A percentile compares a stretch with the other conserved stretches of the same genome.
Conservation (phyloP, 1,140 invertebrate genomes). For the Akabosia matsudoensis region DNA sequence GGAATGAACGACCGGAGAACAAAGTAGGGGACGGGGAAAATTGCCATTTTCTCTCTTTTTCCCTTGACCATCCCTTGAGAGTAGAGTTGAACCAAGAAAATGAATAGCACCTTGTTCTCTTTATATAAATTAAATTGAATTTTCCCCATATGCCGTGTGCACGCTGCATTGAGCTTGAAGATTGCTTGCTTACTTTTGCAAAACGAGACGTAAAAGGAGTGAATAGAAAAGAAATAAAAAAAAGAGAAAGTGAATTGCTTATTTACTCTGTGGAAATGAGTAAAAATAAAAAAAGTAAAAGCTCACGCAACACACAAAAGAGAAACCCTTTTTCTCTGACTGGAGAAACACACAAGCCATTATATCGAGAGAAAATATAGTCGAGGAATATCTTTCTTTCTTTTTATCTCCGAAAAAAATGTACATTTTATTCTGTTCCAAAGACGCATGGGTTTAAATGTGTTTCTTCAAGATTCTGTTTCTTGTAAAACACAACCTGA, state of each 20-base stretch:
- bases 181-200: conserved; percentile 8
- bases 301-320: background rate
- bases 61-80: conserved; percentile 15
- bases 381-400: too few species aligned
- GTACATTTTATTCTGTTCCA: background rate
- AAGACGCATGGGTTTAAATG: background rate
- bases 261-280: conserved; percentile 22
- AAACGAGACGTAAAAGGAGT: conserved; percentile 6
- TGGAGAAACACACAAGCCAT: background rate
- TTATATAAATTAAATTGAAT: conserved; percentile 49
- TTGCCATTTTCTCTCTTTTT: conserved; percentile 2
- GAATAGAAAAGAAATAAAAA: conserved; percentile 22
- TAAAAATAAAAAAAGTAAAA: too few species aligned
- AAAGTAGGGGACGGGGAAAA: conserved; percentile 9
- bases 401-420: background rate
- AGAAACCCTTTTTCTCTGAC: background rate
- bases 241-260: conserved; percentile 24
- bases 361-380: too few species aligned
- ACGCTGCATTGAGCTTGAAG: conserved; percentile 17
- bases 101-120: conserved; percentile 48
- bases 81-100: conserved; percentile 37
- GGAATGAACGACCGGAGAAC: background rate
- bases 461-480: too few species aligned
- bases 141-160: conserved; percentile 41
- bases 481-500: too few species aligned